Evolutionary conservation across 2,888 invertebrate genomes (phyloP), one percentile per base, ranked within the genome.

Genomic region (Chydorus sphaericus): DNA sequence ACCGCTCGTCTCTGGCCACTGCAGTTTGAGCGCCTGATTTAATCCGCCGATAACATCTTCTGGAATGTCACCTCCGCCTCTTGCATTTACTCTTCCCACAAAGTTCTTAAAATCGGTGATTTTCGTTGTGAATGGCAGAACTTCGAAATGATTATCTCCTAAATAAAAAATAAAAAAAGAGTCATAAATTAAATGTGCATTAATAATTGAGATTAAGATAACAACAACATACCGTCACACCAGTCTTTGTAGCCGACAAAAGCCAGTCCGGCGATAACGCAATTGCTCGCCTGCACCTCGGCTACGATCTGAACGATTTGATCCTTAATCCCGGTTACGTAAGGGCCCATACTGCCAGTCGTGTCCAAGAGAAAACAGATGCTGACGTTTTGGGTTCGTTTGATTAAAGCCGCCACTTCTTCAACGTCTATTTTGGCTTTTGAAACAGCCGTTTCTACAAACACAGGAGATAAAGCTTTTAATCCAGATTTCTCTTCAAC

Each of bases 181-280:
- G 16, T 39, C 10, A 3, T 39, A 20, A n/a, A 14, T 39, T 4
- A 39, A 39, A 39, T n/a, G 20, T 39, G 4, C 4, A 14, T 16
- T 23, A 23, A 26, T 26, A 44, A n/a, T n/a, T n/a, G n/a, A n/a
- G n/a, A n/a, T n/a, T n/a, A n/a, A n/a, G n/a, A n/a, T n/a, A n/a
- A n/a, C n/a, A n/a, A 26, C 7, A 44, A 44, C 44, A 2, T 44
- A 44, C 44, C 44, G 11, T 44, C 44, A 23, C 44, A 44, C 44
- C 44, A 44, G 28, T 44, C 44, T 23, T 44, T 44, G 44, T 44
- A 44, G 18, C 44, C 44, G 14, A 44, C 20, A 44, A 44, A 44
- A 26, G 44, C 26, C 28, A 44, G n/a, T 44, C 44, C 44, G 14
- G 23, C 44, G 11, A 44, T 44, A 26, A 10, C 44, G 7, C 44